Percentiles rank a stretch among this genome's conserved stretches.
These are phyloP conservation scores for Metaphire vulgaris DNA, from an alignment of 1,140 invertebrate genomes.

Conservation along the genomic window DNA sequence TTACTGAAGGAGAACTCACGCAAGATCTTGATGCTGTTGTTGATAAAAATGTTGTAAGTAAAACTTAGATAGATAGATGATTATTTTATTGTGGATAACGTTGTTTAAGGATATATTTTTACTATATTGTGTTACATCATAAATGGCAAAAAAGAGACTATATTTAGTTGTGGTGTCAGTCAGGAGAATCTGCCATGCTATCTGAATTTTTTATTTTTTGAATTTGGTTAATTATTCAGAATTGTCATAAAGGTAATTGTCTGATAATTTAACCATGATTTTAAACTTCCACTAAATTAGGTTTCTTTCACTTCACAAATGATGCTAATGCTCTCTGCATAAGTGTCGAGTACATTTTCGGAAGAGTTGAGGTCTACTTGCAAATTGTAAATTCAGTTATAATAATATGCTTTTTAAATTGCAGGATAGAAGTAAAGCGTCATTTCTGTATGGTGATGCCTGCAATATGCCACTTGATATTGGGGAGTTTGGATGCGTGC, in stretches of 20 bases:
- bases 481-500: constrained; percentile 48
- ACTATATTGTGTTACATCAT: neutral
- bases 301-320: too few species aligned
- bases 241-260: too few species aligned
- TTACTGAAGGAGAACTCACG: constrained; percentile 31
- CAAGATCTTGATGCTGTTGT: constrained; percentile 12
- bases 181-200: neutral
- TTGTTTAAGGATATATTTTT: neutral
- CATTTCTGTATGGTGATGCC: constrained; percentile 50
- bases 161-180: neutral
- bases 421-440: constrained; percentile 37
- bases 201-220: neutral
- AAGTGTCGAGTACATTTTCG: too few species aligned
- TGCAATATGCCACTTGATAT: constrained; percentile 44
- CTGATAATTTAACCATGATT: too few species aligned
- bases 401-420: too few species aligned
- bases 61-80: constrained; percentile 2
- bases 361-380: too few species aligned
- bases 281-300: too few species aligned
- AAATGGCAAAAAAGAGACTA: neutral
- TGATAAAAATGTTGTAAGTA: constrained; percentile 23
- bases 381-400: too few species aligned
- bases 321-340: too few species aligned
- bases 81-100: neutral
- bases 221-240: neutral